Base-by-base conservation (phyloP, 2,113 vertebrate species). In the Pomatorhinus ruficollis region DNA sequence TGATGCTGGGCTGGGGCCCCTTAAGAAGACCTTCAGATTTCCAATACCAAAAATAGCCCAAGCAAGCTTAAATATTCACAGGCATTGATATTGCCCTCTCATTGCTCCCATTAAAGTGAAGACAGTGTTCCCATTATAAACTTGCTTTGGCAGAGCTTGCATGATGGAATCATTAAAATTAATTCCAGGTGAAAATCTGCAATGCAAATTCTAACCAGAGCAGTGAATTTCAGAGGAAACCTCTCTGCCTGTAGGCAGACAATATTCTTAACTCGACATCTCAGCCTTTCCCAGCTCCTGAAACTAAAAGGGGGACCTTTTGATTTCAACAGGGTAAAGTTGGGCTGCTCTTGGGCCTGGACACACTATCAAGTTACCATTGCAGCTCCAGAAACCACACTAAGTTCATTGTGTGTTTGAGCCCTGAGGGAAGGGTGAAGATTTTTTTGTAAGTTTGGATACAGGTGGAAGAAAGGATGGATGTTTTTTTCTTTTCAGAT, bases 181-280 rank as follows among this genome's bases (percentile, higher is more conserved):
- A 89, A 82, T 90, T 93, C 87, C 95, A 94, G 81, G 79, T 87
- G 78, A 68, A 95, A 95, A 59, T 35, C 53, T 63, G 63, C 72
- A 93, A 70, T 3, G 9, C 33, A 70, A 89, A 90, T 59, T 79
- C 60, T 90, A 83, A 71, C 42, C 2, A 2, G 24, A 85, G 53
- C 77, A 75, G 57, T 54, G 76, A 71, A 42, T 85, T 90, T 92
- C 68, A 71, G 66, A 50, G 30, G 24, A 69, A 88, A 82, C 25
- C 65, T 89, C 53, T 24, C 21, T 66, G 56, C 37, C 57, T 25
- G 8, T 59, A 47, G 61, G 47, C 60, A 79, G 63, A 31, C 25
- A 76, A 21, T 61, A 23, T 65, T 91, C 69, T 61, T 79, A 66
- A 78, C 21, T 86, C 71, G 42, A 44, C 25, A 71, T 35, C 53